Base-by-base conservation (phyloP, 2,797 vertebrate species). In the Anguilla megastoma region DNA sequence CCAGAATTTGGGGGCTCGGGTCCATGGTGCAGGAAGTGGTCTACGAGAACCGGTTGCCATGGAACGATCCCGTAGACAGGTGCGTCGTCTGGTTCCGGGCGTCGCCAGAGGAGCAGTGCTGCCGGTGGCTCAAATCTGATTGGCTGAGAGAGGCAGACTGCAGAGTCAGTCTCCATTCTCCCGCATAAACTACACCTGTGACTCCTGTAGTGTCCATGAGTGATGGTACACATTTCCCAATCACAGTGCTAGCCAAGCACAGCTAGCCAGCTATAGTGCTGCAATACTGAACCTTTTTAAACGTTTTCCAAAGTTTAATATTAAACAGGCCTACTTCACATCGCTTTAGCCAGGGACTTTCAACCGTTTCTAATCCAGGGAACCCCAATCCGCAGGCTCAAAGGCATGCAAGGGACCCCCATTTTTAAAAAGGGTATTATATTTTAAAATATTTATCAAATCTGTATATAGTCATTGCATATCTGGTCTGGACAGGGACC, bases 21-120 rank as follows among this genome's bases (percentile, higher is more conserved):
- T 85, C 90, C 89, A 56, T 96, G 96, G 50, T 97, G 96, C 91
- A 97, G 93, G 90, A 97, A 98, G 89, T 97, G 97, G 95, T 98
- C 97, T 95, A 97, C 93, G 14, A 98, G 83, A 0, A 96, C 95
- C 0, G 97, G 95, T 2, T 97, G 95, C 90, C 98, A 94, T 27
- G 97, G 92, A 98, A 89, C 27, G 92, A 71, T 1, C 97, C 94
- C 91, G 97, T 91, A 0, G 95, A 92, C 66, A 95, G 93, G 0
- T 95, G 91, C 85, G 93, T 91, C 58, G 88, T 50, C 1, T 94
- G 91, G 90, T 95, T 96, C 89, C 93, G 95, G 86, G 89, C 74
- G 0, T 97, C 95, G 0, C 89, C 87, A 30, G 93, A 91, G 74
- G 95, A 76, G 87, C 95, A 96, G 89, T 95, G 95, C 86, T 96